Evolutionary conservation across 2,888 invertebrate species (phyloP).

Genomic region (Eubasilissa splendida): DNA sequence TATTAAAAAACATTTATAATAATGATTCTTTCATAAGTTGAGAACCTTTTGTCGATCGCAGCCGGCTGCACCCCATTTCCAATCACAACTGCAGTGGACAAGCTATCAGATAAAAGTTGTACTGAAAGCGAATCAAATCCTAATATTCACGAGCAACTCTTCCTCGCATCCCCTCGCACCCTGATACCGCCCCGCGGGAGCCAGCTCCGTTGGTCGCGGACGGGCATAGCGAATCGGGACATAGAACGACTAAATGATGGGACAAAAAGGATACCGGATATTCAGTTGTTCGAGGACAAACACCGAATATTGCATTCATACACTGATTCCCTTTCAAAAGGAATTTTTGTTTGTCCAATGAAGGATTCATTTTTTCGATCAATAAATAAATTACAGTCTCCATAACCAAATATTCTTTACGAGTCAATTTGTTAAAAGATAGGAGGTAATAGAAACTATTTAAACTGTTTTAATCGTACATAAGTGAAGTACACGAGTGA

Average conservation of each 20-base stretch:
- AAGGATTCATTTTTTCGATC: slow-evolving; percentile 32
- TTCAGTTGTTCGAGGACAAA: slow-evolving; percentile 41
- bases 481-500: too few species aligned
- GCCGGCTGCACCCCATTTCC: slow-evolving; percentile 25
- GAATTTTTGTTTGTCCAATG: slow-evolving; percentile 16
- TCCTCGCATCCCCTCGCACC: neutral
- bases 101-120: slow-evolving; percentile 54
- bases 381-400: too few species aligned
- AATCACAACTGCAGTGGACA: slow-evolving; percentile 55
- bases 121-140: slow-evolving; percentile 33
- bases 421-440: too few species aligned
- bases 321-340: slow-evolving; percentile 4
- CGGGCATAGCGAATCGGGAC: slow-evolving; percentile 52
- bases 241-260: slow-evolving; percentile 44
- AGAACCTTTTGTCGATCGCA: neutral
- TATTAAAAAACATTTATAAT: neutral
- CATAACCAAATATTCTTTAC: too few species aligned
- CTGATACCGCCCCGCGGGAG: neutral
- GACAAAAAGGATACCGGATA: slow-evolving; percentile 51
- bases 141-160: slow-evolving; percentile 22
- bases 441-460: too few species aligned
- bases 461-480: too few species aligned
- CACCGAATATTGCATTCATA: slow-evolving; percentile 29
- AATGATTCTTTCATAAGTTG: slow-evolving; percentile 1
- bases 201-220: slow-evolving; percentile 52